These are phyloP conservation scores for Spisula solida DNA, from an alignment of 2,888 invertebrate species.

Conservation along the genomic window DNA sequence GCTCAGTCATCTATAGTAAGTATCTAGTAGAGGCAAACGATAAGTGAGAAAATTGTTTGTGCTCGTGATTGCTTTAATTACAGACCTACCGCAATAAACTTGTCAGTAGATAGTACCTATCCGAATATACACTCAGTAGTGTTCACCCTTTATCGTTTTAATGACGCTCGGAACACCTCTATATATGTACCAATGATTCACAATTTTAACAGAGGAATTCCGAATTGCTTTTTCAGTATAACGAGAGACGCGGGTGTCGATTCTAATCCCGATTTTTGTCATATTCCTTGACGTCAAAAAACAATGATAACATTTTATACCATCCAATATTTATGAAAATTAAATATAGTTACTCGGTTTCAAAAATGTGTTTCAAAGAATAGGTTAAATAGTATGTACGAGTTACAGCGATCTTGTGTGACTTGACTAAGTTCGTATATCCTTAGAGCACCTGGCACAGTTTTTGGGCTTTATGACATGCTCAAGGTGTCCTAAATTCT, in stretches of 20 bases:
- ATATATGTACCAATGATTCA: neutral
- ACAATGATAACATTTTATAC: too few relatives aligned
- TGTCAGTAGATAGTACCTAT: neutral
- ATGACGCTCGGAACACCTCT: conserved; percentile 3
- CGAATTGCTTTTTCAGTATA: neutral
- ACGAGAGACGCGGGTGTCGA: neutral
- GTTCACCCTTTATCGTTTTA: neutral
- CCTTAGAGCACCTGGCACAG: too few relatives aligned
- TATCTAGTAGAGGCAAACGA: conserved; percentile 1
- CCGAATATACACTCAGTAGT: neutral
- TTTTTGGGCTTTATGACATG: too few relatives aligned
- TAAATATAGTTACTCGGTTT: too few relatives aligned
- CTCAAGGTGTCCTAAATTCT: too few relatives aligned
- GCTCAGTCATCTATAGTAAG: conserved; percentile 13
- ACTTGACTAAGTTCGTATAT: too few relatives aligned
- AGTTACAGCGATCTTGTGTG: too few relatives aligned
- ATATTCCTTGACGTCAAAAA: too few relatives aligned
- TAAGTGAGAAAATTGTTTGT: conserved; percentile 8
- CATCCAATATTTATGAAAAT: too few relatives aligned
- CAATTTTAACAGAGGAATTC: neutral
- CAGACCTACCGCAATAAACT: neutral
- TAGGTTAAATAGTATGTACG: too few relatives aligned
- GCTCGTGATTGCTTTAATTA: conserved; percentile 1
- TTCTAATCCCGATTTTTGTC: too few relatives aligned
- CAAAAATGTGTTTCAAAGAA: too few relatives aligned